Base-by-base conservation (phyloP, 1,140 invertebrate genomes). In the Araneus ventricosus region DNA sequence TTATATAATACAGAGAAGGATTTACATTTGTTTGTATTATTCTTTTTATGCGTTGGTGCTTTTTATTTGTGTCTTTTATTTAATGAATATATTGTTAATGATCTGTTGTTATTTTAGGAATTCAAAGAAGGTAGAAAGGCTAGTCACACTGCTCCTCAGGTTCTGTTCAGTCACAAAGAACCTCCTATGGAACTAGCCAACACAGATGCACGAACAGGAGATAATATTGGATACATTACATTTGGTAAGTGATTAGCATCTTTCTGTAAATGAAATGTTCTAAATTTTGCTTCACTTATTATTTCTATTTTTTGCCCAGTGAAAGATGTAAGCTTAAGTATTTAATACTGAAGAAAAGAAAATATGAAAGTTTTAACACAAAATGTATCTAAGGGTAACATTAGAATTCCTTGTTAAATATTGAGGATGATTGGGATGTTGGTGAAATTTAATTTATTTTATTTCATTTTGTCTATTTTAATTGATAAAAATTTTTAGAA, bases 211-310 rank as follows among this genome's bases (percentile, higher is more conserved):
- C 97, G 97, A 95, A 97, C 98, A 93, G 99, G 99, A 94, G 99
- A 99, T 94, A 99, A 99, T 96, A 99, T 99, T 95, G 99, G 99
- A 95, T 99, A 99, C 96, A 99, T 99, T 95, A 99, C 99, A 94
- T 99, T 99, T 96, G 99, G 98, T 98, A 96, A 96, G 20, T 34
- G 4, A 45, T 34, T 95, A 98, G 63, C 27, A 27, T 3, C 3
- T 67, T 27, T 30, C 24, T 67, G 2, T 14, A 67, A 30, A 3
- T 67, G 20, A 22, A 61, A 61, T 61, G 5, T 61, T 67, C 14
- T 67, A 10, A 3, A 24, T 59, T 27, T 89, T 57, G 4, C 0
- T 4, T 52, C 45, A 52, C 10, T 1, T 8, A 45, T 45, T 10
- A 45, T 52, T 52, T 52, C 17, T 52, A 52, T 14, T 45, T n/a